Percentiles rank a stretch among this genome's conserved stretches.
These are phyloP conservation scores for Diadumene lineata DNA, from an alignment of 92 coral and sea anemone genomes.

Conservation along the genomic window DNA sequence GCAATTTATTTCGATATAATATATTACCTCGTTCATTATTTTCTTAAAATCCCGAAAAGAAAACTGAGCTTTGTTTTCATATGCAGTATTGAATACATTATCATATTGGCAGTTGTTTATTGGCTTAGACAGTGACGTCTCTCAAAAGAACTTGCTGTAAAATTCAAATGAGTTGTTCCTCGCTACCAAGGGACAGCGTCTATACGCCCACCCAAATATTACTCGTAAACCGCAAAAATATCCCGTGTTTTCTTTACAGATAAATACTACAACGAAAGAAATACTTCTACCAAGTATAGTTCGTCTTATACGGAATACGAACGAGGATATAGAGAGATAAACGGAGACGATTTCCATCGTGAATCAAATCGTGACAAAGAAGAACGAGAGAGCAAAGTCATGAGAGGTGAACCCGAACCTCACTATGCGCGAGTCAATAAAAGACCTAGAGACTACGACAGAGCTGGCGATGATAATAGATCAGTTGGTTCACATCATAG, in stretches of 20 bases:
- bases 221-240: slow-evolving; percentile 18
- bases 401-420: slow-evolving; percentile 40
- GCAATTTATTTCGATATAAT: not conserved
- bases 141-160: slow-evolving; percentile 20
- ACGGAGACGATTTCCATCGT: slow-evolving; percentile 37
- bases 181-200: slow-evolving; percentile 32
- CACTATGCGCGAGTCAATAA: slow-evolving; percentile 31
- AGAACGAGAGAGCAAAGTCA: slow-evolving; percentile 1
- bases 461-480: slow-evolving; percentile 17
- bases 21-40: not conserved
- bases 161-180: slow-evolving; percentile 59
- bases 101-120: slow-evolving; percentile 21
- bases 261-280: slow-evolving; percentile 29
- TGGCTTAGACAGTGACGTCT: slow-evolving; percentile 33
- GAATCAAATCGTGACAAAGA: slow-evolving; percentile 5
- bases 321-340: slow-evolving; percentile 11
- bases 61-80: slow-evolving; percentile 62
- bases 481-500: slow-evolving; percentile 27
- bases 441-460: slow-evolving; percentile 22
- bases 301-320: slow-evolving; percentile 14
- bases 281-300: slow-evolving; percentile 17
- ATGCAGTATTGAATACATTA: slow-evolving; percentile 60
- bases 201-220: slow-evolving; percentile 34
- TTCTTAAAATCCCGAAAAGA: not conserved
- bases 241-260: slow-evolving; percentile 30